Evolutionary conservation across 2,113 vertebrate genomes (phyloP), one percentile per base, ranked within the genome.

Genomic region (Dissostichus mawsoni): DNA sequence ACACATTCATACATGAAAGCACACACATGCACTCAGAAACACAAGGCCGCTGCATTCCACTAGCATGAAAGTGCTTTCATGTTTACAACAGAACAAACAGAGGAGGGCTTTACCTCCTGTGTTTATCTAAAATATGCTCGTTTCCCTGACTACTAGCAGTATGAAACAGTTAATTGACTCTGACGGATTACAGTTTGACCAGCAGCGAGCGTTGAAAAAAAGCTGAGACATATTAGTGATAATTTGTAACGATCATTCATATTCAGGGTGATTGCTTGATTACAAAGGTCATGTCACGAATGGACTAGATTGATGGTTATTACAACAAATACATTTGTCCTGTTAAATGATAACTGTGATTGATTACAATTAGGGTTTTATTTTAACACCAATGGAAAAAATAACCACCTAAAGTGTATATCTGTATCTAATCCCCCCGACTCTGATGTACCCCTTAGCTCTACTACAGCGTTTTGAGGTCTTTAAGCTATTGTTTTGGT

Each of bases 41-140:
- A 69, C 69, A 73, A 67, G 80, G 74, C 68, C 2, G 12, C 50
- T 62, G 75, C 88, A 85, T 90, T 91, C 82, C 89, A 78, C 23
- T 72, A 59, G 74, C 85, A 90, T 91, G 86, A 89, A 91, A 90
- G 85, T 82, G 75, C 90, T 88, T 91, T 91, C 76, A 84, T 92
- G 90, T 92, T 92, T 91, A 92, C 73, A 84, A 81, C 87, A 87
- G 80, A 83, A 83, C 88, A 93, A 92, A 93, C 89, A 89, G 75
- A 82, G 72, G 66, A 89, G 80, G 74, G 41, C 87, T 90, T 90
- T 74, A 74, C 76, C 88, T 81, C 84, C 85, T 89, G 81, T 94
- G 91, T 94, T 94, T 92, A 92, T 92, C 90, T 78, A 81, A 78
- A 90, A 75, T 80, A 86, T 76, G 59, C 63, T 81, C 55, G 80